phyloP scores from a whole-genome alignment of 2,797 vertebrate genomes.

The Schizopygopsis pylzovi region DNA sequence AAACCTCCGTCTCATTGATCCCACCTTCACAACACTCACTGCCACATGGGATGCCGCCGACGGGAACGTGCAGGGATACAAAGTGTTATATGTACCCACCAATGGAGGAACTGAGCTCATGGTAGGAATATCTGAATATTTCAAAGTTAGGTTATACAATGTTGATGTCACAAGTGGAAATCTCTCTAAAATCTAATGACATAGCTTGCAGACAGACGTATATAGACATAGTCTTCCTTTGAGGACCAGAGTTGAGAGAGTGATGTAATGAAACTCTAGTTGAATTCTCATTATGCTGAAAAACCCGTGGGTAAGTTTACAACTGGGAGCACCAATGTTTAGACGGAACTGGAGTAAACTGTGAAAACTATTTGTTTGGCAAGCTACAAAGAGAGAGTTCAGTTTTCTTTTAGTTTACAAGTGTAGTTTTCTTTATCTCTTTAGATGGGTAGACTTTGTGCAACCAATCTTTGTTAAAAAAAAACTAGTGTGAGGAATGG shows the following conservation, averaged over 20 bases:
- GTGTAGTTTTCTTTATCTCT: conserved; percentile 48
- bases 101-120: conserved; percentile 82
- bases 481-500: neutral
- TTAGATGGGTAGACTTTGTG: conserved; percentile 29
- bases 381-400: conserved; percentile 26
- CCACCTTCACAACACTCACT: conserved; percentile 90
- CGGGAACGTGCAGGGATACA: conserved; percentile 94
- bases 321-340: conserved; percentile 51
- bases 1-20: conserved; percentile 84
- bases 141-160: neutral
- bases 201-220: neutral
- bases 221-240: conserved; percentile 30
- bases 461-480: neutral
- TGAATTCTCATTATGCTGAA: neutral
- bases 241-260: conserved; percentile 45
- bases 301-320: conserved; percentile 29
- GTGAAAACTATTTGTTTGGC: conserved; percentile 37
- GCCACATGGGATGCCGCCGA: conserved; percentile 92
- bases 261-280: neutral
- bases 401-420: conserved; percentile 8
- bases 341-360: conserved; percentile 52
- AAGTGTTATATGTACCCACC: conserved; percentile 86
- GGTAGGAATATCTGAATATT: conserved; percentile 62
- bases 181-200: conserved; percentile 7
- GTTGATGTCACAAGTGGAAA: conserved; percentile 25